Percentiles rank a stretch among this genome's conserved stretches.
Evolutionary conservation across 2,888 invertebrate species (phyloP).

Genomic region (Dexiosoma caninum): DNA sequence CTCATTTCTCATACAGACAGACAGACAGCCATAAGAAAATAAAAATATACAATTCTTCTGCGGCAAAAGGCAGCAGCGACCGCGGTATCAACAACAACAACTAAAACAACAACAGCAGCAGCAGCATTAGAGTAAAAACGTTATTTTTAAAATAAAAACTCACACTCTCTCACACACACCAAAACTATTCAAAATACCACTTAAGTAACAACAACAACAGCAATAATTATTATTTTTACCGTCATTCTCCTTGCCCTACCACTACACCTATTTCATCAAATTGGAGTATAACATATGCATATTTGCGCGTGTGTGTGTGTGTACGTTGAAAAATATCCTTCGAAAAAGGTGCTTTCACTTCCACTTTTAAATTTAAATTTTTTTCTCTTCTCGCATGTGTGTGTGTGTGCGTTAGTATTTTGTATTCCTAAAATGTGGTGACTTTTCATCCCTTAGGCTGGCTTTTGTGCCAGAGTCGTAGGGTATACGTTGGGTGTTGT

Average conservation of each 20-base stretch:
- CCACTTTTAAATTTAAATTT: constrained; percentile 30
- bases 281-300: constrained; percentile 19
- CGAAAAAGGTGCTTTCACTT: constrained; percentile 57
- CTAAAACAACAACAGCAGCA: neutral
- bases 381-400: neutral
- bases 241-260: constrained; percentile 28
- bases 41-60: constrained; percentile 29
- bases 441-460: constrained; percentile 76
- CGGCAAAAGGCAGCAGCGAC: constrained; percentile 32
- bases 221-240: constrained; percentile 49
- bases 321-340: constrained; percentile 24
- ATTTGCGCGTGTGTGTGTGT: neutral
- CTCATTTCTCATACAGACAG: no score
- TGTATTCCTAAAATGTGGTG: constrained; percentile 62
- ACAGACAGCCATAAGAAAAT: constrained; percentile 10
- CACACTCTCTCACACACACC: constrained; percentile 5
- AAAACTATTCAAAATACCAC: constrained; percentile 48
- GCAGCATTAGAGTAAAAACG: constrained; percentile 39
- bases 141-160: constrained; percentile 23
- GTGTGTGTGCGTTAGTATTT: constrained; percentile 21
- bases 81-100: constrained; percentile 5
- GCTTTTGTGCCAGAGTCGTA: constrained; percentile 51
- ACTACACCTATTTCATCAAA: constrained; percentile 1
- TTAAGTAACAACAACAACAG: constrained; percentile 34
- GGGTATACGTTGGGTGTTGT: constrained; percentile 62